Base-by-base conservation (phyloP, 1,140 invertebrate genomes). In the Myzus persicae region DNA sequence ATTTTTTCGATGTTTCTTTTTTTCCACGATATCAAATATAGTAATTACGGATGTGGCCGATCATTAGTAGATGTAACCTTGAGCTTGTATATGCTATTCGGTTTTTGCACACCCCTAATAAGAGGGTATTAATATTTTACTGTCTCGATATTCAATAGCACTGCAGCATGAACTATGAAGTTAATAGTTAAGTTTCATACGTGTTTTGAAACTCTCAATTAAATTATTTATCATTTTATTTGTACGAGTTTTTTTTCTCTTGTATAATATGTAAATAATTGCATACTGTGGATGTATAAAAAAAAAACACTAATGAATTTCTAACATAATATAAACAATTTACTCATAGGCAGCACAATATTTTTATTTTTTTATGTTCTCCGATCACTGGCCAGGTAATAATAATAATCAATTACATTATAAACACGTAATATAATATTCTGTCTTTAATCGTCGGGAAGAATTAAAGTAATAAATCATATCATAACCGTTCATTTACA, bases 221-320 rank as follows among this genome's bases (percentile, higher is more conserved):
- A 46, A 1, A 85, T 85, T 85, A 44, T 85, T 85, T n/a, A 85
- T 85, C 42, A n/a, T 85, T 85, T n/a, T 44, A 20, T n/a, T 46
- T 44, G 24, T 46, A 84, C 42, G 26, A 26, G 84, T 46, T 46
- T 36, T 44, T 84, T 44, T 24, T 31, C 31, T 46, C 24, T 36
- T 36, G 85, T 46, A 2, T 88, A 88, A 88, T 88, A 36, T 48
- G 87, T 88, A 48, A 88, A 88, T 88, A 88, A 88, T 88, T 88
- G 87, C 42, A 51, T 36, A n/a, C n/a, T 88, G 11, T 1, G 46
- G 20, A 48, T 18, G 46, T 46, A 31, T 48, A 46, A 88, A 44
- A 85, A 85, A 46, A 36, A 88, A 36, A 44, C 38, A 38, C 46
- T 88, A 88, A 88, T 88, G 44, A 88, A 88, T 48, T 88, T 88